Percentiles rank a stretch among this genome's conserved stretches.
Evolutionary conservation across 2,113 vertebrate genomes (phyloP).

Genomic region (Anarrhichthys ocellatus): DNA sequence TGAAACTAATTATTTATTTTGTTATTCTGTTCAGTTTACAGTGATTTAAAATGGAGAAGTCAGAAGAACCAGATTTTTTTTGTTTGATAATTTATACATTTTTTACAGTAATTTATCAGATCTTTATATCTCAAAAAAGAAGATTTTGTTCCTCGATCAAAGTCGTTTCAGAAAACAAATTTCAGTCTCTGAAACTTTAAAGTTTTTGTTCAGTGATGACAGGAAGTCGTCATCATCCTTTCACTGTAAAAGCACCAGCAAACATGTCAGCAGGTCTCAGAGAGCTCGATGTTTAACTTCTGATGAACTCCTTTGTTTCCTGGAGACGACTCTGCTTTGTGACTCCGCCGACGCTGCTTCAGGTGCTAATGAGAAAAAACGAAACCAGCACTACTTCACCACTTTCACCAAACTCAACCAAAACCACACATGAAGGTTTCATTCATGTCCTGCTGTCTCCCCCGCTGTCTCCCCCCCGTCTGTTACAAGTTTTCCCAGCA

Average conservation of each 20-base stretch:
- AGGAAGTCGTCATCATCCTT: no score
- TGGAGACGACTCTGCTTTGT: constrained; percentile 3
- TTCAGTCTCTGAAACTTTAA: not conserved
- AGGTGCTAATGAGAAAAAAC: constrained; percentile 35
- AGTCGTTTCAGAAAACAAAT: not conserved
- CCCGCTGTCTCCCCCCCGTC: not conserved
- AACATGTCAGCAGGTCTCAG: not conserved
- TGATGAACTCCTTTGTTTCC: not conserved
- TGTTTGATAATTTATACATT: no score
- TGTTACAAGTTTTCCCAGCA: not conserved
- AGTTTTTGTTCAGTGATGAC: no score
- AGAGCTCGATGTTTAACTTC: no score
- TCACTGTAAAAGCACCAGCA: no score
- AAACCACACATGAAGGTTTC: not conserved
- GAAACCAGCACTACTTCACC: constrained; percentile 2
- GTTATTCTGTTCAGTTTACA: not conserved
- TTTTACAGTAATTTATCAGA: no score
- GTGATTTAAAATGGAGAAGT: no score
- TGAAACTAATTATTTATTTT: not conserved
- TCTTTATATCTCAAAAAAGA: no score
- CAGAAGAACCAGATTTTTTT: no score
- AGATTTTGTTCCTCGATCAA: not conserved
- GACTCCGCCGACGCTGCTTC: constrained; percentile 3
- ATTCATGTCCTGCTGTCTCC: not conserved
- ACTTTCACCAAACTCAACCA: constrained; percentile 2